Evolutionary conservation across 2,113 vertebrate genomes (phyloP).

Genomic region (Etia nguti): DNA sequence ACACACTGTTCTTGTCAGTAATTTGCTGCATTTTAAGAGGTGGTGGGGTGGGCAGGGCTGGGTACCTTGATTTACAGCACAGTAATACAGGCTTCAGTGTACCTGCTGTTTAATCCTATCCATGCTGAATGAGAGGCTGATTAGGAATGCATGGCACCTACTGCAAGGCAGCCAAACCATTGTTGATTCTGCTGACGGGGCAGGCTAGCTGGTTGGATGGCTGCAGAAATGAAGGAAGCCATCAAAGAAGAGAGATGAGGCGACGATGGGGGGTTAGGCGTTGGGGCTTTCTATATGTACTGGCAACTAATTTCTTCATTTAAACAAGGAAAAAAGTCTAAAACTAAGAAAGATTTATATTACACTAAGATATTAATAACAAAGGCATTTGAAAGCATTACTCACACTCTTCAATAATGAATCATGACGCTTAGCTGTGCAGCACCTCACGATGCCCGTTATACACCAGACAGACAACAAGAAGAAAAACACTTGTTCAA

Average conservation of each 20-base stretch:
- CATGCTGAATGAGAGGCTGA: constrained; percentile 39
- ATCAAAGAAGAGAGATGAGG: background rate
- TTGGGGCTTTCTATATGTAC: background rate
- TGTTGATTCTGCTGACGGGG: constrained; percentile 58
- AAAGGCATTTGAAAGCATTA: background rate
- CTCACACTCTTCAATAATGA: background rate
- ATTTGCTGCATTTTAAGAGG: background rate
- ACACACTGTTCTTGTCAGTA: background rate
- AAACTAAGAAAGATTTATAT: background rate
- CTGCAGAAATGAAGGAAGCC: background rate
- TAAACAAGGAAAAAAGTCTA: background rate
- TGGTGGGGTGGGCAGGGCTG: background rate
- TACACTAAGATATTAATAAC: background rate
- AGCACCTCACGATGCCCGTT: background rate
- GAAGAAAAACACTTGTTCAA: background rate
- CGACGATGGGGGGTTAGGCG: background rate
- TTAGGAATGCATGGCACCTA: constrained; percentile 50
- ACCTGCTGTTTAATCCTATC: constrained; percentile 37
- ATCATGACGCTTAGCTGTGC: background rate
- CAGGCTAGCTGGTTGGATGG: background rate
- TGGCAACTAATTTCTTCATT: background rate
- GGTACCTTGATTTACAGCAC: constrained; percentile 17
- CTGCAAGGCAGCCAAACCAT: constrained; percentile 9
- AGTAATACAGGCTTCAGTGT: constrained; percentile 13
- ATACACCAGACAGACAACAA: background rate